These are phyloP conservation scores for Cololabis saira DNA, from an alignment of 2,113 vertebrate species.

Conservation along the genomic window DNA sequence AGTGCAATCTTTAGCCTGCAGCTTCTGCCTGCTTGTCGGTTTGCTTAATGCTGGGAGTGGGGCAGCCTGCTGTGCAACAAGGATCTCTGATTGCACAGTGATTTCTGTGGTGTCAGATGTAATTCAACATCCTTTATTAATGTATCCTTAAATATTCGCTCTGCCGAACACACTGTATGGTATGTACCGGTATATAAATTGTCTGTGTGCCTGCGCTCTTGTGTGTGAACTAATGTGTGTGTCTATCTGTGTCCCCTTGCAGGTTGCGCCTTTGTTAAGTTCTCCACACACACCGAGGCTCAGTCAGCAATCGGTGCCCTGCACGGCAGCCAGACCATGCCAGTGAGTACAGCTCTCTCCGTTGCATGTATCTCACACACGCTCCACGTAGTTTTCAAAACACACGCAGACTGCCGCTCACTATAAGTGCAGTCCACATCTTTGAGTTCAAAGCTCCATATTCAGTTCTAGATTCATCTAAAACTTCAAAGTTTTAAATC, in stretches of 20 bases:
- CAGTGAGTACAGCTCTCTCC: slow-evolving; percentile 85
- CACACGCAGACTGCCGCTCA: background rate
- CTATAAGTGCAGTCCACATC: slow-evolving; percentile 3
- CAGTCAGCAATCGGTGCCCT: slow-evolving; percentile 97
- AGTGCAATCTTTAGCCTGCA: slow-evolving; percentile 75
- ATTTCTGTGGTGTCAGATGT: slow-evolving; percentile 59
- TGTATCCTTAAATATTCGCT: slow-evolving; percentile 36
- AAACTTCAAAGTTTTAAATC: slow-evolving; percentile 25
- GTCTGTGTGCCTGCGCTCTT: background rate
- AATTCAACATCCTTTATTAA: slow-evolving; percentile 64
- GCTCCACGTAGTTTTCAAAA: no score
- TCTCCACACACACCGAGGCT: slow-evolving; percentile 97
- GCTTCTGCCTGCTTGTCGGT: slow-evolving; percentile 72
- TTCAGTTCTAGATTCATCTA: background rate
- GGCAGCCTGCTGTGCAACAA: slow-evolving; percentile 69
- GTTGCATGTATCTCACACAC: no score
- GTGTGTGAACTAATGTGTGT: slow-evolving; percentile 12
- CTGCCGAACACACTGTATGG: slow-evolving; percentile 31
- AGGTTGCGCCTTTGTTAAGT: slow-evolving; percentile 99
- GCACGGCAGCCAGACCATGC: slow-evolving; percentile 99
- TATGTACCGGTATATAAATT: no score
- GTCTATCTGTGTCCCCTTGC: slow-evolving; percentile 61
- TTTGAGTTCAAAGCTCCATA: slow-evolving; percentile 21
- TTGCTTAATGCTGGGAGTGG: slow-evolving; percentile 64
- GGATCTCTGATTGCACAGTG: slow-evolving; percentile 49